Evolutionary conservation across 2,113 vertebrate species (phyloP), one percentile per base, ranked within the genome.

Genomic region (Tragelaphus imberbis): DNA sequence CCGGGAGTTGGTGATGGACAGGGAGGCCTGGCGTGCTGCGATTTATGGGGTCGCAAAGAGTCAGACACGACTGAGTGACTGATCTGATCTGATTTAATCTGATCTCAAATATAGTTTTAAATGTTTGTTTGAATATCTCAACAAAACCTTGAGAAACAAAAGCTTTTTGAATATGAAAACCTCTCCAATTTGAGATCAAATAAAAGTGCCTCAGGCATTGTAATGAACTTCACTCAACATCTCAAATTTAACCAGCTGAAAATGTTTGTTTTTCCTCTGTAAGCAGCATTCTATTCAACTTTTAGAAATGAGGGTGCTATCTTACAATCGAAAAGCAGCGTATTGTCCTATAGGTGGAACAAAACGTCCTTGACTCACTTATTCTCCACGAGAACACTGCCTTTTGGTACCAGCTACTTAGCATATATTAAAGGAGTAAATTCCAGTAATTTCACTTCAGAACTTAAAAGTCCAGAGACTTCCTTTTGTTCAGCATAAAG

Each of bases 61-160:
- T 44, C 5, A 44, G 44, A 44, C 44, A 44, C 44, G 44, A 44
- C 44, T 44, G 44, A 44, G 44, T 44, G 44, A 44, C 44, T 44
- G 44, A 44, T 44, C 44, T 44, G 44, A 44, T 44, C 44, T 44
- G 44, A 44, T 44, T 6, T 44, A 6, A 44, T 44, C 44, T 44
- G 44, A 44, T 44, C 51, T 88, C 79, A 40, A 63, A 90, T 84
- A 91, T 3, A 59, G 14, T 84, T 91, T 92, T 82, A 96, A 95
- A 88, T 65, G 91, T 56, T 79, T 97, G 47, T 68, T 96, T 94
- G 59, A 92, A 6, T 94, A 92, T 49, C 47, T 97, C 75, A 65
- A 96, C 25, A 89, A 96, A 95, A 23, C 44, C n/a, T 79, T 88
- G 51, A 95, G 88, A 97, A 91, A 94, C 53, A 95, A 86, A 94